phyloP scores from a whole-genome alignment of 1,140 invertebrate genomes.

The Drosophila sturtevanti region DNA sequence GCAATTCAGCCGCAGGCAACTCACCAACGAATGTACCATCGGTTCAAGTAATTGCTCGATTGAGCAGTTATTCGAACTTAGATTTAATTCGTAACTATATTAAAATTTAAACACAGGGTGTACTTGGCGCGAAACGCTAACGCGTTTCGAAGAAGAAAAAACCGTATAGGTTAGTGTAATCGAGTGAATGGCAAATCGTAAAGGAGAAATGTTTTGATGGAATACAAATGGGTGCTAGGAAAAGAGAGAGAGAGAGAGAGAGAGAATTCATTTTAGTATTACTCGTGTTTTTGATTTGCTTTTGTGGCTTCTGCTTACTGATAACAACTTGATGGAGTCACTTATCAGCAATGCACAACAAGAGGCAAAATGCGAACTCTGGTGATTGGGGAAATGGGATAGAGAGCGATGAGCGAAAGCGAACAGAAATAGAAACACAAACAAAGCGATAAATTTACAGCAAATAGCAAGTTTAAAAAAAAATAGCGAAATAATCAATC shows the following conservation, averaged over 20 bases:
- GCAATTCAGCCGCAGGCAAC: conserved; percentile 8
- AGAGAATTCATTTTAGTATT: background rate
- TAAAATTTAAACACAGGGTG: conserved; percentile 16
- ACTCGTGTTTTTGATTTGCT: conserved; percentile 23
- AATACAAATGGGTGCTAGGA: background rate
- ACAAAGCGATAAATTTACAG: conserved; percentile 60
- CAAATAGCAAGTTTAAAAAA: conserved; percentile 34
- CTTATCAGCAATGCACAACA: conserved; percentile 79
- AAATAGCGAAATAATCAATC: conserved; percentile 55
- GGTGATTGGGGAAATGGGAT: background rate
- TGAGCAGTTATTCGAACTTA: background rate
- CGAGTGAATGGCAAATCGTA: conserved; percentile 51
- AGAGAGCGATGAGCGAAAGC: conserved; percentile 55
- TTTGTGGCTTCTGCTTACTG: conserved; percentile 56
- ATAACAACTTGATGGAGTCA: conserved; percentile 62
- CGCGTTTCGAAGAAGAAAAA: conserved; percentile 55
- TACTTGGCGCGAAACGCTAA: conserved; percentile 15
- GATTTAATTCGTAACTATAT: conserved; percentile 6
- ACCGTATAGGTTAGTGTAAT: background rate
- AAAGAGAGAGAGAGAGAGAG: background rate
- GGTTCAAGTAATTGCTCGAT: conserved; percentile 32
- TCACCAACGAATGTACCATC: conserved; percentile 13
- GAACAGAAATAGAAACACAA: conserved; percentile 72
- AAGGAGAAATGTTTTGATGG: background rate
- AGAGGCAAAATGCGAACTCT: conserved; percentile 41